phyloP scores from a whole-genome alignment of 1,140 invertebrate species.

The Trichonephila clavipes region DNA sequence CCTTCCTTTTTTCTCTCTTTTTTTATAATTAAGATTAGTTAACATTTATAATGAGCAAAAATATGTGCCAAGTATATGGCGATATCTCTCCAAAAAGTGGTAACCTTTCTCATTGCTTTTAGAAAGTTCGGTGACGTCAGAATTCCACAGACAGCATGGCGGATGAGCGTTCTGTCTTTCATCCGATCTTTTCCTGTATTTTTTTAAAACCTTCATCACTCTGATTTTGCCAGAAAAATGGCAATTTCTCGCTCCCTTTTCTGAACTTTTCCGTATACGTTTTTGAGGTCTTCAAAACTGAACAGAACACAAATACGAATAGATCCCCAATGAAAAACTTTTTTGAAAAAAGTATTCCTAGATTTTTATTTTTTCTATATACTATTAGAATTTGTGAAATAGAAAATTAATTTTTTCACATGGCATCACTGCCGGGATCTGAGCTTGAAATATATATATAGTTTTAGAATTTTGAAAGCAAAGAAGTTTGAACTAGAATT shows the following conservation, averaged over 20 bases:
- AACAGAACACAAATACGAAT: constrained; percentile 55
- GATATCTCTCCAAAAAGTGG: constrained; percentile 36
- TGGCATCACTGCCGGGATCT: no score
- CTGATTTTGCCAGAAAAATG: constrained; percentile 67
- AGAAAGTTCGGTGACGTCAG: constrained; percentile 47
- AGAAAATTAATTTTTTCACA: no score
- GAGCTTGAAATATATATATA: no score
- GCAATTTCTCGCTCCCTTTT: constrained; percentile 63
- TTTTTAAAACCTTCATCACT: constrained; percentile 36
- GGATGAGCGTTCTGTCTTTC: constrained; percentile 72
- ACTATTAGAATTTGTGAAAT: no score
- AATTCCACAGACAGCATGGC: constrained; percentile 71
- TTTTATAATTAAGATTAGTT: neutral
- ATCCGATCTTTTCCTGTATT: constrained; percentile 43
- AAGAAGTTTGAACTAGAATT: no score
- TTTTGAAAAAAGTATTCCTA: neutral
- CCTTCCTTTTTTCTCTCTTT: neutral
- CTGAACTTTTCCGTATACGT: constrained; percentile 56
- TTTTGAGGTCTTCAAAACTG: constrained; percentile 66
- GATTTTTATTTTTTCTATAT: neutral
- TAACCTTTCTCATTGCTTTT: constrained; percentile 31
- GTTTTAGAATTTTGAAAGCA: no score
- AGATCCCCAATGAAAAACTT: constrained; percentile 46
- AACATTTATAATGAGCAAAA: neutral
- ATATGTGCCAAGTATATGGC: constrained; percentile 17